phyloP scores from a whole-genome alignment of 2,113 vertebrate genomes.

The Sceloporus tristichus region DNA sequence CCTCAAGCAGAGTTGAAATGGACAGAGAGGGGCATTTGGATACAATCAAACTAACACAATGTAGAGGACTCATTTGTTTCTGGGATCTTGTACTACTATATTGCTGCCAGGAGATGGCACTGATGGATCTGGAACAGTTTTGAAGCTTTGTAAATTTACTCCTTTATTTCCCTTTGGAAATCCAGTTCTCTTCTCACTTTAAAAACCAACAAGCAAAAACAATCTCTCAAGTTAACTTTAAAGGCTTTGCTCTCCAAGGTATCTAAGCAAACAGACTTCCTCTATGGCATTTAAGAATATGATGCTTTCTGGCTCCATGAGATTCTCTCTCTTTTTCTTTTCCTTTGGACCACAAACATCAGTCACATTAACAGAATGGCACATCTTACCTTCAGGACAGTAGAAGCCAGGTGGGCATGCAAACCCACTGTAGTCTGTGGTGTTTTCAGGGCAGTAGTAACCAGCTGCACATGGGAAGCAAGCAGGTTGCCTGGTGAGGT shows the following conservation, averaged over 20 bases:
- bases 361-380: background rate
- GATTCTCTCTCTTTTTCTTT: no score
- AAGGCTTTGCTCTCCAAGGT: background rate
- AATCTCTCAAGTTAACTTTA: background rate
- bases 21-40: background rate
- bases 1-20: background rate
- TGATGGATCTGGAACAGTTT: background rate
- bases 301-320: no score
- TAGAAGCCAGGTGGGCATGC: constrained; percentile 91
- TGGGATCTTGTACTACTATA: background rate
- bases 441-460: constrained; percentile 89
- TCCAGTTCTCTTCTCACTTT: background rate
- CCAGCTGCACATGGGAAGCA: constrained; percentile 88
- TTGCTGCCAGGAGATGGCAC: constrained; percentile 20
- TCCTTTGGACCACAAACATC: background rate
- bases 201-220: background rate
- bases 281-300: background rate
- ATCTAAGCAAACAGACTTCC: background rate
- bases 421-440: constrained; percentile 79
- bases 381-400: constrained; percentile 87
- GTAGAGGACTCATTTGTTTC: background rate
- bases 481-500: constrained; percentile 81
- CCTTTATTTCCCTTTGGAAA: background rate
- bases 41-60: background rate
- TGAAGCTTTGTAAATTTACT: background rate